phyloP scores from a whole-genome alignment of 2,888 invertebrate species.

The Leptinotarsa haldemani region DNA sequence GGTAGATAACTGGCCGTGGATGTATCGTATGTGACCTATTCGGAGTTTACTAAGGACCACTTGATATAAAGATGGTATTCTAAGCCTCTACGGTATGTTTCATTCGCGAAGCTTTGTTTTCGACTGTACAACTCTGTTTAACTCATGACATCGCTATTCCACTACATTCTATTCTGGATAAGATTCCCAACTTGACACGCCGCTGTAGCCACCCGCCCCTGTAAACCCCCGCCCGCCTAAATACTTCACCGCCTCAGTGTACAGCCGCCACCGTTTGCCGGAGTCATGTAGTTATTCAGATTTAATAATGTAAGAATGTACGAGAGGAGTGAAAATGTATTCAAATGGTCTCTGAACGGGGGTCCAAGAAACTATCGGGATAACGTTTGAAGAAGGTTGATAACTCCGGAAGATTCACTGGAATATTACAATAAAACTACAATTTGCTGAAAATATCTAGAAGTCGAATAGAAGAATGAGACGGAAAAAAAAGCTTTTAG shows the following conservation, averaged over 20 bases:
- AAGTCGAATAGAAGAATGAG: too few relatives aligned
- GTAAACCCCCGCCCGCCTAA: constrained; percentile 33
- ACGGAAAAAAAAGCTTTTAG: too few relatives aligned
- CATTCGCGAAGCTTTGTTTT: too few relatives aligned
- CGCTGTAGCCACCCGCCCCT: constrained; percentile 18
- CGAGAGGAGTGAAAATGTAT: constrained; percentile 47
- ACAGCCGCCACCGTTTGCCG: constrained; percentile 43
- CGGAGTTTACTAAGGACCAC: too few relatives aligned
- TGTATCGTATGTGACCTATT: too few relatives aligned
- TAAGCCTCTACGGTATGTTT: too few relatives aligned
- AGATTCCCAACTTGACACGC: too few relatives aligned
- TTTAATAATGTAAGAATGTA: constrained; percentile 56
- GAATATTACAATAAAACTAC: background rate
- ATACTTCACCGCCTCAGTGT: constrained; percentile 37
- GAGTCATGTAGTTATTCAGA: constrained; percentile 54
- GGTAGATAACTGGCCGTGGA: too few relatives aligned
- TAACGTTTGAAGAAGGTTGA: background rate
- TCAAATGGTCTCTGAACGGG: constrained; percentile 33
- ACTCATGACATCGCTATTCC: too few relatives aligned
- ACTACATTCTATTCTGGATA: too few relatives aligned
- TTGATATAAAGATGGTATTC: too few relatives aligned
- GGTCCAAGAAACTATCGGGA: background rate
- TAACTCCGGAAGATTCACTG: background rate
- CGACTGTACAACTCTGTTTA: too few relatives aligned
- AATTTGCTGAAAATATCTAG: background rate